Evolutionary conservation across 2,888 invertebrate genomes (phyloP).

Genomic region (Cantharis rustica): DNA sequence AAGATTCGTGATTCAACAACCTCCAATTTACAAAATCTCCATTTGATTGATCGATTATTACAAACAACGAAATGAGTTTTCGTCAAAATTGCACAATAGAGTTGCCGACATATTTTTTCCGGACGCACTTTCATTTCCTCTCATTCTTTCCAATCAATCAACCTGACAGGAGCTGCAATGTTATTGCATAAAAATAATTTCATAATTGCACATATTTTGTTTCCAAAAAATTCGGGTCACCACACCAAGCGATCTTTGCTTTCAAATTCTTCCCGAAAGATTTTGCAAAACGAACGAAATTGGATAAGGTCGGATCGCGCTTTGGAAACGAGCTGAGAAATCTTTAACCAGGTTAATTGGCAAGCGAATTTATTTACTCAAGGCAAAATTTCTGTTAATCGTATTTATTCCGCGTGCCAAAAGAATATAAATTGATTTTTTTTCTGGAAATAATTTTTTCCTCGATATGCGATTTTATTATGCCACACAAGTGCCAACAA

Average conservation of each 20-base stretch:
- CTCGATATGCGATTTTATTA: conserved; percentile 10
- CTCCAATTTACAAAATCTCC: background rate
- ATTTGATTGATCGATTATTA: background rate
- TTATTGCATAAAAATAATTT: background rate
- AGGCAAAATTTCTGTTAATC: background rate
- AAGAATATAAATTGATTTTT: background rate
- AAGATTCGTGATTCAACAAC: background rate
- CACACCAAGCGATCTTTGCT: background rate
- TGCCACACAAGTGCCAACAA: conserved; percentile 25
- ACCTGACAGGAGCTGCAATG: background rate
- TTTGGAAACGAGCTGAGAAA: background rate
- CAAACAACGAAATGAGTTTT: background rate
- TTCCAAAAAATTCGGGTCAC: background rate
- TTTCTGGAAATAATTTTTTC: background rate
- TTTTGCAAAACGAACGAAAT: background rate
- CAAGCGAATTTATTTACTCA: background rate
- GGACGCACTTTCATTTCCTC: background rate
- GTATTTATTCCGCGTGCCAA: background rate
- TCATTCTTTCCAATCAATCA: background rate
- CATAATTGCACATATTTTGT: background rate
- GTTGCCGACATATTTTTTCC: background rate
- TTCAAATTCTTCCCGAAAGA: background rate
- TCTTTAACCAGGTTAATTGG: background rate
- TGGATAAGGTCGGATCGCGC: background rate
- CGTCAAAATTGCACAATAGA: background rate